Evolutionary conservation across 2,888 invertebrate species (phyloP).

Genomic region (Drosophila neonasuta): DNA sequence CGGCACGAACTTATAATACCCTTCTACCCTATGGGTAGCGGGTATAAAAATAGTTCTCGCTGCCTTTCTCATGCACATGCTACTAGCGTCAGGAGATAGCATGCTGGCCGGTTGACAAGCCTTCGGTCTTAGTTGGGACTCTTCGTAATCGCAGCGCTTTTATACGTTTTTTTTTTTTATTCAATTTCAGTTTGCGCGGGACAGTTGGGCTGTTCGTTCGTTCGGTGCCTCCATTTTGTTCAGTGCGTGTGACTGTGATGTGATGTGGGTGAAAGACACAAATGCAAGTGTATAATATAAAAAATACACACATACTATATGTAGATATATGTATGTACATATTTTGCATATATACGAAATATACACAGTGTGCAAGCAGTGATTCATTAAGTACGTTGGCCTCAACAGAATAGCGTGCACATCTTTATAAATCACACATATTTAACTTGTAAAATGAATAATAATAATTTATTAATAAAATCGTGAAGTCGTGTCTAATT

Average conservation of each 20-base stretch:
- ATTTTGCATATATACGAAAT: slow-evolving; percentile 14
- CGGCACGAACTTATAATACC: too few relatives aligned
- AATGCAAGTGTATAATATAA: slow-evolving; percentile 36
- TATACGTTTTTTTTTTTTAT: slow-evolving; percentile 19
- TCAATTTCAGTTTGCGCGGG: slow-evolving; percentile 56
- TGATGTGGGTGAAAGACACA: slow-evolving; percentile 38
- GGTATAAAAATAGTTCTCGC: background rate
- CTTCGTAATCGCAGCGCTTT: slow-evolving; percentile 44
- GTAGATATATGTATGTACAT: slow-evolving; percentile 12
- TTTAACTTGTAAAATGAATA: slow-evolving; percentile 3
- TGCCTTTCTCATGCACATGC: background rate
- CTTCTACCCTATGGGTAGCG: too few relatives aligned
- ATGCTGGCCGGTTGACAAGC: slow-evolving; percentile 27
- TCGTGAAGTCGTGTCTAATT: slow-evolving; percentile 1
- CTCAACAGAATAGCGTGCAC: slow-evolving; percentile 40
- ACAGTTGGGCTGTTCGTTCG: slow-evolving; percentile 68
- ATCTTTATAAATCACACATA: slow-evolving; percentile 7
- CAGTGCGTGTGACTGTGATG: slow-evolving; percentile 41
- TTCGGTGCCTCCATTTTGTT: slow-evolving; percentile 58
- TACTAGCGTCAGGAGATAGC: slow-evolving; percentile 54
- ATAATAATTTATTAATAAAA: background rate
- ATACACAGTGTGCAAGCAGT: slow-evolving; percentile 33
- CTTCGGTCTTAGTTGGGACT: slow-evolving; percentile 24
- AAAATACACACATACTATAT: slow-evolving; percentile 17
- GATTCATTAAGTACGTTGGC: slow-evolving; percentile 76